Evolutionary conservation across 2,888 invertebrate species (phyloP).

Genomic region (Argyresthia albistria): DNA sequence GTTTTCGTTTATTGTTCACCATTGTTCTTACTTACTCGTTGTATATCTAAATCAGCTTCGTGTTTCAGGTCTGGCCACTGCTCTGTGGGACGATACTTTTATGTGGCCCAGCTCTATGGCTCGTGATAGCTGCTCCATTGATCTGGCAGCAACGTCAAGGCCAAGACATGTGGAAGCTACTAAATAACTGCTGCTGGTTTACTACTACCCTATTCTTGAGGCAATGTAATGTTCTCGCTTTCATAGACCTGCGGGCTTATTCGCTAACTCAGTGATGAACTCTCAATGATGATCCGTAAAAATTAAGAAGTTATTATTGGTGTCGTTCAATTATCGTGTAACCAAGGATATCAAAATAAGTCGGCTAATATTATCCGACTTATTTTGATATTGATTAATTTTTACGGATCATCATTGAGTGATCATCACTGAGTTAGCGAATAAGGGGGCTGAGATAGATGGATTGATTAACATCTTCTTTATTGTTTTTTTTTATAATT

Average conservation of each 20-base stretch:
- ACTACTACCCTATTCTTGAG: conserved; percentile 78
- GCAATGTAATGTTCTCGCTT: conserved; percentile 68
- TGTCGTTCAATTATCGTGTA: too few species aligned
- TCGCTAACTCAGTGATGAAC: background rate
- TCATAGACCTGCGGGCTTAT: background rate
- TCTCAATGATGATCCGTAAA: too few species aligned
- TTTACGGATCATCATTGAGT: too few species aligned
- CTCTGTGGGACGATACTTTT: conserved; percentile 75
- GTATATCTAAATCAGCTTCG: too few species aligned
- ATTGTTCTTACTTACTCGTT: too few species aligned
- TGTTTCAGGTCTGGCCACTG: conserved; percentile 78
- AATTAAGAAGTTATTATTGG: too few species aligned
- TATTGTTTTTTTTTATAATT: background rate
- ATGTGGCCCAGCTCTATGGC: conserved; percentile 79
- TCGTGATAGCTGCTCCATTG: conserved; percentile 76
- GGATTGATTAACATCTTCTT: background rate
- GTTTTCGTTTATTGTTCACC: too few species aligned
- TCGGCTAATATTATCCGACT: too few species aligned
- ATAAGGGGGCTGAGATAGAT: too few species aligned
- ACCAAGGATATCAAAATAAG: too few species aligned
- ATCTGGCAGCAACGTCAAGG: conserved; percentile 60
- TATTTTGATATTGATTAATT: too few species aligned
- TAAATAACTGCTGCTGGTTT: conserved; percentile 80
- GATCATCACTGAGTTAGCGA: too few species aligned
- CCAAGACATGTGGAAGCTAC: conserved; percentile 35